Evolutionary conservation across 2,888 invertebrate species (phyloP).

Genomic region (Chirona hameri): DNA sequence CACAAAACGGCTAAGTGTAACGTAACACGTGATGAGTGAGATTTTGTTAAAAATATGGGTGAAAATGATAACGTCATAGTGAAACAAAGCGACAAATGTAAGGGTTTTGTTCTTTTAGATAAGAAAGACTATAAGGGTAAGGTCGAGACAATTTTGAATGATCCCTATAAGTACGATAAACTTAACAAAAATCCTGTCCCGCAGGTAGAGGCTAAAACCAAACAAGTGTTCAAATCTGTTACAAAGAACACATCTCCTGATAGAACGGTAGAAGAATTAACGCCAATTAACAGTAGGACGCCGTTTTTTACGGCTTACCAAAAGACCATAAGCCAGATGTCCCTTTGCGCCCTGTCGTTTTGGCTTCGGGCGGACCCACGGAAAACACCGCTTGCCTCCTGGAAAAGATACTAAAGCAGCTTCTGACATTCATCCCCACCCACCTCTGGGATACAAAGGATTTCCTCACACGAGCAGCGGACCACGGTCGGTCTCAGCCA

Average conservation of each 20-base stretch:
- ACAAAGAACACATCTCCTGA: neutral
- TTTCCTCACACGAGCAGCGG: neutral
- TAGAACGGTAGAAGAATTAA: neutral
- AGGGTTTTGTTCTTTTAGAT: neutral
- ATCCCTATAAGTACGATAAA: neutral
- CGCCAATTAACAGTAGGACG: neutral
- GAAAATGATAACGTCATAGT: neutral
- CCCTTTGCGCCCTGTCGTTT: neutral
- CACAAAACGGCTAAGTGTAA: neutral
- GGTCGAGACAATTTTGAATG: neutral
- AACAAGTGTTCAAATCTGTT: neutral
- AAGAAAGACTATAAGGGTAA: neutral
- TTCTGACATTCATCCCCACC: neutral
- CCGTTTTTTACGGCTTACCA: too few species aligned
- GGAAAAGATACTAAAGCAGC: neutral
- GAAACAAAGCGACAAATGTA: neutral
- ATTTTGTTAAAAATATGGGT: neutral
- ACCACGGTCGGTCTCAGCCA: neutral
- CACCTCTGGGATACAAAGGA: neutral
- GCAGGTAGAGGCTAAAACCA: neutral
- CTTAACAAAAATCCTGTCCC: neutral
- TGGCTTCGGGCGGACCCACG: neutral
- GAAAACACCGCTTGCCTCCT: neutral
- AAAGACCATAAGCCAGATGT: neutral
- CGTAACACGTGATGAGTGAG: neutral